Evolutionary conservation across 1,140 invertebrate genomes (phyloP), one percentile per base, ranked within the genome.

Genomic region (Sitobion miscanthi): DNA sequence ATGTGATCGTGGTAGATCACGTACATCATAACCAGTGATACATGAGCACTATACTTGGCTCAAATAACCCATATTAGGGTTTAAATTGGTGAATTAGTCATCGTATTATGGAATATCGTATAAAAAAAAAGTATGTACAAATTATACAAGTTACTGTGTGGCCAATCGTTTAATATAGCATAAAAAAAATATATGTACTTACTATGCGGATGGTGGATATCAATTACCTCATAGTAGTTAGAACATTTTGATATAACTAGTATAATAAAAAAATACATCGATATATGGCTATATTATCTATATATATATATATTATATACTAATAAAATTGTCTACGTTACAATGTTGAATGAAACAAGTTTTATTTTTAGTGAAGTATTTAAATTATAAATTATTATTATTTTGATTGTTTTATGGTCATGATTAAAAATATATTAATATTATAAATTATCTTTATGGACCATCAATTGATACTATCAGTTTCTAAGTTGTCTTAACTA

Each of bases 121-220:
- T 21, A 89, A 57, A 89, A 89, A 38, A 42, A 89, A 89, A 38
- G n/a, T 17, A 21, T 23, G n/a, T 42, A 89, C 88, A 89, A 89
- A 89, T 89, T 89, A 42, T 89, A 89, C 35, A 14, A 42, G 52
- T 89, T 57, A 38, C 21, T 49, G 52, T 89, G 88, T 57, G 88
- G 88, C 25, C 52, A 38, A 57, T 25, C 88, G 88, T 89, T 89
- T 54, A 54, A 89, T 20, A 42, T 38, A 11, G 30, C 17, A 35
- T 87, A 89, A 89, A 89, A 45, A 86, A n/a, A 89, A 52, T n/a
- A 21, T 17, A 52, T 11, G 1, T 9, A 30, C 38, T 86, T 86
- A 86, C 83, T 86, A 86, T 35, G 25, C 42, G 42, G 30, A 87
- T 45, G 30, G 11, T 30, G 85, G 25, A n/a, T 45, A 87, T 49